These are phyloP conservation scores for Karalla daura DNA, from an alignment of 2,797 vertebrate genomes.

Conservation along the genomic window DNA sequence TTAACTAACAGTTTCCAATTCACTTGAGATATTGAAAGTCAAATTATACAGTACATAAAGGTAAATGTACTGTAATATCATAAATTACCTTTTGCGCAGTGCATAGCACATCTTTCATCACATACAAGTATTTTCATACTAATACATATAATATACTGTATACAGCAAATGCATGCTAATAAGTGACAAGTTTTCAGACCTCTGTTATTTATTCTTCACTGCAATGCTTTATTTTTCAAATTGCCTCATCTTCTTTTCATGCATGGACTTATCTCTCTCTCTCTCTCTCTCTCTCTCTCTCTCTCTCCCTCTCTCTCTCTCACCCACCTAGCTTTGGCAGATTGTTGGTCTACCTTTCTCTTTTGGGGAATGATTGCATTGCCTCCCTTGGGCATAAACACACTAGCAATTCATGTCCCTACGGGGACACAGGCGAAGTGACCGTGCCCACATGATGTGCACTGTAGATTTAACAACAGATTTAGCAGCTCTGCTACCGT, in stretches of 20 bases:
- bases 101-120: too few relatives aligned
- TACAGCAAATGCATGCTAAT: too few relatives aligned
- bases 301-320: neutral
- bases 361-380: constrained; percentile 20
- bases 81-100: too few relatives aligned
- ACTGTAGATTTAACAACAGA: constrained; percentile 39
- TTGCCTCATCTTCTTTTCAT: neutral
- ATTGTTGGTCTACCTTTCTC: constrained; percentile 15
- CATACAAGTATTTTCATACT: too few relatives aligned
- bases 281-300: neutral
- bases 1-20: too few relatives aligned
- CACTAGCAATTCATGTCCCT: constrained; percentile 29
- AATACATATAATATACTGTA: too few relatives aligned
- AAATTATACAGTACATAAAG: too few relatives aligned
- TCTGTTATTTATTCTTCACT: neutral
- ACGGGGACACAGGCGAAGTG: constrained; percentile 46
- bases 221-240: neutral
- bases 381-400: constrained; percentile 57
- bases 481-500: constrained; percentile 21
- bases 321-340: constrained; percentile 3
- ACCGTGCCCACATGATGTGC: constrained; percentile 43
- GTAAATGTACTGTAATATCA: too few relatives aligned
- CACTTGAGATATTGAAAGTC: too few relatives aligned
- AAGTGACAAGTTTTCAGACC: neutral
- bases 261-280: constrained; percentile 3